A percentile compares a stretch with the other conserved stretches of the same genome.
Evolutionary conservation across 2,797 vertebrate genomes (phyloP).

Genomic region (Yasuhikotakia modesta): DNA sequence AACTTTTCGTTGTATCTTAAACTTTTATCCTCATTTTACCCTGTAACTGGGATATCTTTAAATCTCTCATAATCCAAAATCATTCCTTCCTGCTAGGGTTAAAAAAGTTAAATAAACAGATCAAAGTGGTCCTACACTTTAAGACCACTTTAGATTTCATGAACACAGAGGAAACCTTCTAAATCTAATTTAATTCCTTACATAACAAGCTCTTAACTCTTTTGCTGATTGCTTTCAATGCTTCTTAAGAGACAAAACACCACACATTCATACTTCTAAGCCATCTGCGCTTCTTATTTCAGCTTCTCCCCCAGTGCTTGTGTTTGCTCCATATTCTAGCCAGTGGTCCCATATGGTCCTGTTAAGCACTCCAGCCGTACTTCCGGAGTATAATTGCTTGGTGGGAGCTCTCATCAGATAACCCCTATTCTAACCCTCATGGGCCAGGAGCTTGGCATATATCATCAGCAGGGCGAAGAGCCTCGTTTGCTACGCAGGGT

Average conservation of each 20-base stretch:
- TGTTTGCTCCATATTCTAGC: constrained; percentile 49
- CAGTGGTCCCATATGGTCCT: constrained; percentile 36
- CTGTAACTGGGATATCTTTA: not conserved
- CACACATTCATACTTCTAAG: not conserved
- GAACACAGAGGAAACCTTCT: not conserved
- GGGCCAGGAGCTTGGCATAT: constrained; percentile 21
- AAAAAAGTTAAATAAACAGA: not conserved
- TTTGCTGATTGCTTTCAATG: constrained; percentile 21
- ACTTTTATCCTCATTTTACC: not conserved
- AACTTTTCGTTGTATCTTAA: not conserved
- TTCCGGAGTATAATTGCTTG: constrained; percentile 50
- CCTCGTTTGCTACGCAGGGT: constrained; percentile 32
- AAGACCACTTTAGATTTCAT: not conserved
- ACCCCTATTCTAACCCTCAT: constrained; percentile 6
- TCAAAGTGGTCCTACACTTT: not conserved
- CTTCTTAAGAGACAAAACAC: constrained; percentile 1
- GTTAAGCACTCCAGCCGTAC: constrained; percentile 42
- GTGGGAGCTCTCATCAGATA: constrained; percentile 40
- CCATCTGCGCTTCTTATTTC: constrained; percentile 34
- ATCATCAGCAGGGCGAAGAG: constrained; percentile 35
- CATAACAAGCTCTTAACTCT: constrained; percentile 25
- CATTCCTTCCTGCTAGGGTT: not conserved
- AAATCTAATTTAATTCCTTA: constrained; percentile 19
- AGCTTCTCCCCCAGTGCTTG: constrained; percentile 38
- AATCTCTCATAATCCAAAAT: not conserved